Evolutionary conservation across 37 sponge, comb jelly and placozoan genomes (phyloP), one percentile per base, ranked within the genome.

Genomic region (Hormiphora californensis): DNA sequence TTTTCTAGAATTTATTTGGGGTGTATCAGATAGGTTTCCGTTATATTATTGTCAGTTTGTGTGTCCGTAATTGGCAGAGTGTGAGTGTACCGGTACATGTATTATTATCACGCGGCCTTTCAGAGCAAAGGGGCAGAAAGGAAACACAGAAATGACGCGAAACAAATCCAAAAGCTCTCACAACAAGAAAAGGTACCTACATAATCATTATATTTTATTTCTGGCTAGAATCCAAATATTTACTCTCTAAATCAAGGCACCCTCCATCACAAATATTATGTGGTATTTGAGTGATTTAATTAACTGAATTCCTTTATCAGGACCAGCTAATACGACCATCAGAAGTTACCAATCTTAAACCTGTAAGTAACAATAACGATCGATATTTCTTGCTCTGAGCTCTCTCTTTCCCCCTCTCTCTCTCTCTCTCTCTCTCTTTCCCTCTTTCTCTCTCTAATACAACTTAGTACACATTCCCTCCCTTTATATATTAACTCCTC

Each of bases 61-160:
- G 34, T 19, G 38, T 67, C 37, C 2, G 68, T 32, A 35, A 35
- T 34, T 34, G 17, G 8, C 38, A 35, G 34, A 36, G 68, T 67
- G 68, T 67, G 1, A 35, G 31, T 7, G 34, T 36, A 67, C 31
- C 34, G 34, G 31, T 67, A 7, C 68, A 67, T 7, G 68, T 67
- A 67, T 49, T 15, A 49, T 49, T 49, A 17, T 49, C 53, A 17
- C 15, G 9, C 9, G 12, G 53, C 15, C 53, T 17, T 15, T 34
- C 68, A 67, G 68, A 30, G 34, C 19, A 67, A 67, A 67, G 68
- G 68, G 8, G 68, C 68, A 4, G 68, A 67, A 34, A 67, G 68
- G 30, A 67, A 67, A 32, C 68, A 67, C 68, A 67, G 68, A 30
- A 67, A 67, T 19, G 68, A 67, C 4, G 9, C 38, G 1, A 67